Conservation (phyloP, 1,140 invertebrate species). For the Papilio polytes region DNA sequence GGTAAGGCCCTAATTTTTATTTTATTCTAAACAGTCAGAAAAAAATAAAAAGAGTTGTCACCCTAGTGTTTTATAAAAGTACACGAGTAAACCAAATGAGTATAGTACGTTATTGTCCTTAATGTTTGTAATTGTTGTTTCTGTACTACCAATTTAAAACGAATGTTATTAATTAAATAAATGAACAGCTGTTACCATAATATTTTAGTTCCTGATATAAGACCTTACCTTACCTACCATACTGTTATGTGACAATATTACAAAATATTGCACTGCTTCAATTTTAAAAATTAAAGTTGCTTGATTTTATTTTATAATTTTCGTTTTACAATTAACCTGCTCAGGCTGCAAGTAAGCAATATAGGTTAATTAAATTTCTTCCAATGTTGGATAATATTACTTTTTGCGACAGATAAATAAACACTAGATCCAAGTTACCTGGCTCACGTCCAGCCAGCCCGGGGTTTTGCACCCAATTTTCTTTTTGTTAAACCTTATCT, state of each 20-base stretch:
- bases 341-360: not conserved
- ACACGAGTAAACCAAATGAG: not conserved
- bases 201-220: not conserved
- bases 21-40: not conserved
- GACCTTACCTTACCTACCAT: not conserved
- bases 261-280: too few relatives aligned
- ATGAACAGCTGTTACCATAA: not conserved
- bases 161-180: not conserved
- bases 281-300: too few relatives aligned
- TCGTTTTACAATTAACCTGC: not conserved
- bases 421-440: slow-evolving; percentile 27
- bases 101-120: slow-evolving; percentile 2
- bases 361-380: not conserved
- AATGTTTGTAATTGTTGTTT: slow-evolving; percentile 8
- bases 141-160: not conserved
- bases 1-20: not conserved
- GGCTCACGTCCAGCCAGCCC: not conserved
- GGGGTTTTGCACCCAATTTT: slow-evolving; percentile 19
- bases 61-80: slow-evolving; percentile 9
- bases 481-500: slow-evolving; percentile 21
- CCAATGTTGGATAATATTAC: slow-evolving; percentile 21
- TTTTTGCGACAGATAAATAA: slow-evolving; percentile 14
- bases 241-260: not conserved
- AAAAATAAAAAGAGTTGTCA: not conserved
- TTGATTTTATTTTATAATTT: too few relatives aligned